Base-by-base conservation (phyloP, 2,888 invertebrate genomes). In the Smittia sp. region DNA sequence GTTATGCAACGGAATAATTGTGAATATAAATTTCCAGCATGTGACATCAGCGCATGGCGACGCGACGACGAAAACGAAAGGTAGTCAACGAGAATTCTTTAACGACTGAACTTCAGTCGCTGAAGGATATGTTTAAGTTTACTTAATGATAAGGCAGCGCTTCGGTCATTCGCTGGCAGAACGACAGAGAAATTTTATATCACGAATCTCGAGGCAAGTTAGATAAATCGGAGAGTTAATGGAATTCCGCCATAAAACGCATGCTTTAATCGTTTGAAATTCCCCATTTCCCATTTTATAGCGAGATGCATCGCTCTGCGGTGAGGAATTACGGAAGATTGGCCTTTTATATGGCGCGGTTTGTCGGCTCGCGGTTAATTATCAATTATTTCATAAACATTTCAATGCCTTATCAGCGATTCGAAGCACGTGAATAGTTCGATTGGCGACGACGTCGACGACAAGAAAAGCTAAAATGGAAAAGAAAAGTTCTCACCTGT, bases 401-500 rank as follows among this genome's bases (percentile, higher is more conserved):
- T 46, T 46, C 46, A 46, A 46, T 6, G 46, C n/a, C 46, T 46
- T 46, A 46, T 46, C 46, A 46, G 46, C 2, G 3, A 46, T 46
- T 46, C 46, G n/a, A 46, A 46, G 46, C 46, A 46, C 46, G 46
- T 15, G 15, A 46, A 46, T 11, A 46, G 32, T 32, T 32, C 15
- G 46, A 46, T n/a, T 62, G 20, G 3, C 13, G 24, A 65, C 65
- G 39, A n/a, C 38, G 13, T 13, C 2, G 13, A 22, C 62, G 24
- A 20, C 7, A 24, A 46, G 63, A 20, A 13, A 65, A 15, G 39
- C 7, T 67, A 68, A 72, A 65, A 70, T 79, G 79, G 38, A 38
- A 46, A 46, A 46, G 15, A 15, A 46, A 46, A 46, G 46, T 58
- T 58, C 58, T 81, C 78, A 85, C 84, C 90, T 86, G 81, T 92